These are phyloP conservation scores for Drosophila repletoides DNA, from an alignment of 1,140 invertebrate species.

Conservation along the genomic window DNA sequence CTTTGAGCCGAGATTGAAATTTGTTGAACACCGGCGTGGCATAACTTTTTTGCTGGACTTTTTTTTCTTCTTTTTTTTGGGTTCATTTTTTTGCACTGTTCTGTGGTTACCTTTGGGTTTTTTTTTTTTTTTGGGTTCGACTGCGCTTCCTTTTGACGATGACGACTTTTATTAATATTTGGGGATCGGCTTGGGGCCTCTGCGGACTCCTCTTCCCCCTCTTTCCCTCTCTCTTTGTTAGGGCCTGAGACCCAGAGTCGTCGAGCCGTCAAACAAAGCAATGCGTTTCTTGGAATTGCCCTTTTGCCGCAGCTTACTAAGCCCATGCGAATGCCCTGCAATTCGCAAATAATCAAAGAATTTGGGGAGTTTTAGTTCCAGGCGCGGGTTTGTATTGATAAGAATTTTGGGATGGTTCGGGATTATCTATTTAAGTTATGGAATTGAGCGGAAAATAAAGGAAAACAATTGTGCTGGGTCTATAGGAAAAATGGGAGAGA, in stretches of 20 bases:
- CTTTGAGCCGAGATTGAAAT: constrained; percentile 78
- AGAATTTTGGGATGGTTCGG: too few species aligned
- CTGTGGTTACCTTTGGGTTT: constrained; percentile 13
- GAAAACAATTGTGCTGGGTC: too few species aligned
- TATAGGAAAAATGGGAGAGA: too few species aligned
- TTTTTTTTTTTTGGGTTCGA: constrained; percentile 47
- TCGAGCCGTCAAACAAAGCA: constrained; percentile 58
- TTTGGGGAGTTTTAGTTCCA: too few species aligned
- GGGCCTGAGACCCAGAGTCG: constrained; percentile 21
- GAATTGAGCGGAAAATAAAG: too few species aligned
- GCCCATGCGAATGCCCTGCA: constrained; percentile 35
- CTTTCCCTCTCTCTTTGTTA: too few species aligned
- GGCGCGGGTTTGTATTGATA: too few species aligned
- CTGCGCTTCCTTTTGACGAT: constrained; percentile 75
- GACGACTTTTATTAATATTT: constrained; percentile 80
- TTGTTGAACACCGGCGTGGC: constrained; percentile 77
- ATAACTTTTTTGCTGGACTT: constrained; percentile 47
- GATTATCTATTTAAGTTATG: too few species aligned
- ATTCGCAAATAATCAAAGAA: background rate
- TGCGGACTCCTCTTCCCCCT: background rate
- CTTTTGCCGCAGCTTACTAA: constrained; percentile 48
- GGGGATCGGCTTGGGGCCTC: constrained; percentile 59
- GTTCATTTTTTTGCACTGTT: constrained; percentile 8
- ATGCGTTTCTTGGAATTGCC: constrained; percentile 70
- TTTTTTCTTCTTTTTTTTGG: constrained; percentile 2